Percentiles rank a stretch among this genome's conserved stretches.
Conservation (phyloP, 2,113 vertebrate species). For the Onychostoma macrolepis region DNA sequence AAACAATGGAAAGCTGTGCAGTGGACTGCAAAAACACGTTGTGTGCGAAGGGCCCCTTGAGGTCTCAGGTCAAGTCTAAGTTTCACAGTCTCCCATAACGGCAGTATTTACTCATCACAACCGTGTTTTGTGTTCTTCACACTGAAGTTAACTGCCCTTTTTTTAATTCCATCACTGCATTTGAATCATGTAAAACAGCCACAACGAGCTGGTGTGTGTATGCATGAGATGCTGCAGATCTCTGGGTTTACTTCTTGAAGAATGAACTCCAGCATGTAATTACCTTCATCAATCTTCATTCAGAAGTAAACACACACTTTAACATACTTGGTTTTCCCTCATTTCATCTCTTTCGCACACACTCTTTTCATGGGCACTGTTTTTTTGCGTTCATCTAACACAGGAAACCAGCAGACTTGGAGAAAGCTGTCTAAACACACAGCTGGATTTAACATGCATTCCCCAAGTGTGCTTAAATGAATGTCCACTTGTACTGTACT, state of each 20-base stretch:
- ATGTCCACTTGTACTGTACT: not conserved
- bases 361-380: not conserved
- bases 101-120: not conserved
- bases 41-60: too few species aligned
- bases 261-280: constrained; percentile 8
- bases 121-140: not conserved
- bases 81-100: not conserved
- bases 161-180: not conserved
- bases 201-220: not conserved
- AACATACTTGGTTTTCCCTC: not conserved
- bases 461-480: not conserved
- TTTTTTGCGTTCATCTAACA: not conserved
- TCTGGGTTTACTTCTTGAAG: not conserved
- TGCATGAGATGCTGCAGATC: not conserved
- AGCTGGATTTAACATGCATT: not conserved
- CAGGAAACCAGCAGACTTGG: not conserved
- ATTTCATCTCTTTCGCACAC: not conserved
- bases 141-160: not conserved
- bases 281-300: constrained; percentile 35
- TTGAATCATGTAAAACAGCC: not conserved
- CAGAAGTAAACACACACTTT: constrained; percentile 12
- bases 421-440: not conserved
- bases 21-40: too few species aligned
- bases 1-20: too few species aligned
- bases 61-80: not conserved